These are phyloP conservation scores for Anastrepha ludens DNA, from an alignment of 1,140 invertebrate species.

Conservation along the genomic window DNA sequence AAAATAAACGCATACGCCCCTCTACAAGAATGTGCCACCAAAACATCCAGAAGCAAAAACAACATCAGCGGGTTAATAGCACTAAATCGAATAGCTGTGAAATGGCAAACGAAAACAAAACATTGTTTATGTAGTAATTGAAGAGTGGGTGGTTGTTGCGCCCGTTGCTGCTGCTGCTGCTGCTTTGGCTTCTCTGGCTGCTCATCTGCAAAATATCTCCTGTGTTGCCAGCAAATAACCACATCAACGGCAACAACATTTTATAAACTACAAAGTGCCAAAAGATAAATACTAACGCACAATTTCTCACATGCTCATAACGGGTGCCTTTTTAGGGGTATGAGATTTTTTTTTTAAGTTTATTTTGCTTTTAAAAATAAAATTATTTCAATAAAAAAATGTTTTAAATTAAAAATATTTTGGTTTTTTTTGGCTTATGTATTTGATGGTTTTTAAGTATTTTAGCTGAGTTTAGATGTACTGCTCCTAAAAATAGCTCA, in stretches of 20 bases:
- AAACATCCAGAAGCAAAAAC: neutral
- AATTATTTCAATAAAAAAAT: too few relatives aligned
- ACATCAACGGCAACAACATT: slow-evolving; percentile 24
- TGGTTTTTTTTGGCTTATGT: too few relatives aligned
- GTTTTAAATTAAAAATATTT: too few relatives aligned
- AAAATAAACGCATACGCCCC: neutral
- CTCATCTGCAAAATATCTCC: slow-evolving; percentile 39
- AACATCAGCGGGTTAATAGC: neutral
- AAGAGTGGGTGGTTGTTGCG: neutral
- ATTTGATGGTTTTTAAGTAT: too few relatives aligned
- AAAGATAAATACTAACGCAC: neutral
- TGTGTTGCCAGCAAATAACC: slow-evolving; percentile 45
- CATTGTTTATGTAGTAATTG: neutral
- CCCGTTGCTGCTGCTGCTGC: neutral
- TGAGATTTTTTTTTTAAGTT: too few relatives aligned
- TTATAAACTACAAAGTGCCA: slow-evolving; percentile 29
- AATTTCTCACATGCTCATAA: neutral
- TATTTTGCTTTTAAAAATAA: too few relatives aligned
- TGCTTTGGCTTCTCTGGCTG: neutral
- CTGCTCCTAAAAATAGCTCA: too few relatives aligned
- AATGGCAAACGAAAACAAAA: too few relatives aligned
- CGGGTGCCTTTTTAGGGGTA: too few relatives aligned
- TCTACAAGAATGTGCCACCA: neutral
- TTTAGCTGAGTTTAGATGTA: too few relatives aligned
- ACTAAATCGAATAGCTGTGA: neutral